Conservation (phyloP, 2,797 vertebrate species). For the Liparis tanakae region DNA sequence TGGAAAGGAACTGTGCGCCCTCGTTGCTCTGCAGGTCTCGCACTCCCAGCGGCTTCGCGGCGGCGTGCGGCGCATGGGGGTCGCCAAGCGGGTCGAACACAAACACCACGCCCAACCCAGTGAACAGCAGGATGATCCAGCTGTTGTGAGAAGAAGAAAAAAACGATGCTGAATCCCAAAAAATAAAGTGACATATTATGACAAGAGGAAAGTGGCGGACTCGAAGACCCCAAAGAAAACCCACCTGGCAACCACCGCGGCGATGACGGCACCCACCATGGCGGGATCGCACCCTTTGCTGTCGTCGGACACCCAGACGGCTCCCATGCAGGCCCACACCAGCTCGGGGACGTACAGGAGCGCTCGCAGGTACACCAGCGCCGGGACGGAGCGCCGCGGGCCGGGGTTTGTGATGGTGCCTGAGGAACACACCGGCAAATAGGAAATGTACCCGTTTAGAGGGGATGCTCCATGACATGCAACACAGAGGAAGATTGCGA, state of each 20-base stretch:
- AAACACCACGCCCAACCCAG: slow-evolving; percentile 85
- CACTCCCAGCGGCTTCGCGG: slow-evolving; percentile 38
- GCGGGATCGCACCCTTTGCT: slow-evolving; percentile 85
- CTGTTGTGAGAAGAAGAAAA: slow-evolving; percentile 72
- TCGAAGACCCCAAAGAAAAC: not conserved
- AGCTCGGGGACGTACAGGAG: slow-evolving; percentile 92
- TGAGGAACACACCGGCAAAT: slow-evolving; percentile 50
- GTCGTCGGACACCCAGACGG: slow-evolving; percentile 89
- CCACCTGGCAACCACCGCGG: slow-evolving; percentile 92
- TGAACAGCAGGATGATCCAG: slow-evolving; percentile 93
- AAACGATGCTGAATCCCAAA: not conserved
- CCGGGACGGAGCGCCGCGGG: slow-evolving; percentile 91
- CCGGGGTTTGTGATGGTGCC: slow-evolving; percentile 95
- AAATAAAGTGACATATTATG: not conserved
- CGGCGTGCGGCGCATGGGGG: slow-evolving; percentile 64
- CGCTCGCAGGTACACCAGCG: slow-evolving; percentile 90
- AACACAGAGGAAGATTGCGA: not conserved
- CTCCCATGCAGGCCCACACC: slow-evolving; percentile 92
- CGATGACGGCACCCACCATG: slow-evolving; percentile 85
- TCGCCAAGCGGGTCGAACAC: slow-evolving; percentile 95
- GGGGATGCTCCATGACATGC: not conserved
- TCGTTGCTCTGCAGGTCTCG: slow-evolving; percentile 88
- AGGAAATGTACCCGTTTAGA: not conserved
- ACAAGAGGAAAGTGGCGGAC: not conserved
- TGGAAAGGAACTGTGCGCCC: slow-evolving; percentile 87